phyloP scores from a whole-genome alignment of 2,797 vertebrate genomes.

The Setipinna tenuifilis region DNA sequence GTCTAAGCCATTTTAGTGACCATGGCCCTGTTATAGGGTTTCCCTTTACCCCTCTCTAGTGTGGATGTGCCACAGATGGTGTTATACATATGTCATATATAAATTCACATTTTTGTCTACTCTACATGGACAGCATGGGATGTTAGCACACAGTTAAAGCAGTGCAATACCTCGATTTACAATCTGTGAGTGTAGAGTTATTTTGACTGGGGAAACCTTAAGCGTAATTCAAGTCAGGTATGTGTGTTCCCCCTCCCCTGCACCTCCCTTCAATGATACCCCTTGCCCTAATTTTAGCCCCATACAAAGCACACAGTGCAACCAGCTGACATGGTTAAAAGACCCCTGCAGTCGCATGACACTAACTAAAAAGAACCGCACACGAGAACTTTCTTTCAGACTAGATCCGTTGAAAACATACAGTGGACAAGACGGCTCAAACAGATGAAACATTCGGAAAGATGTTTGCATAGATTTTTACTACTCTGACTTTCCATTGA shows the following conservation, averaged over 20 bases:
- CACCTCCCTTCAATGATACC: background rate
- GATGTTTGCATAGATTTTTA: constrained; percentile 74
- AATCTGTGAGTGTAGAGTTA: background rate
- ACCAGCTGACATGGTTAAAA: constrained; percentile 28
- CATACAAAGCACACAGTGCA: constrained; percentile 22
- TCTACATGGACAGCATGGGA: constrained; percentile 11
- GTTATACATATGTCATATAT: background rate
- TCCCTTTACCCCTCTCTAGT: background rate
- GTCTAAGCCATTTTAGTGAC: background rate
- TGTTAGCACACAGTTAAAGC: background rate
- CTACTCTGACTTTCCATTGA: constrained; percentile 32
- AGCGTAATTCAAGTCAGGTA: constrained; percentile 34
- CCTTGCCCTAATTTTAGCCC: constrained; percentile 21
- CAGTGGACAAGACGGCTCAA: constrained; percentile 3
- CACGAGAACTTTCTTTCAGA: constrained; percentile 39
- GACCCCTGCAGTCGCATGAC: constrained; percentile 26
- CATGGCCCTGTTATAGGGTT: background rate
- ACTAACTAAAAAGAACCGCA: constrained; percentile 43
- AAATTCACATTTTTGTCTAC: background rate
- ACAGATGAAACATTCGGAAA: constrained; percentile 43
- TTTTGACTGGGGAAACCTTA: constrained; percentile 27
- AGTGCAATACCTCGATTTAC: background rate
- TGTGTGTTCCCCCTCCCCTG: constrained; percentile 26
- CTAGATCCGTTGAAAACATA: background rate
- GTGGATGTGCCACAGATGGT: background rate